These are phyloP conservation scores for Pararge aegeria DNA, from an alignment of 1,140 invertebrate species.

Conservation along the genomic window DNA sequence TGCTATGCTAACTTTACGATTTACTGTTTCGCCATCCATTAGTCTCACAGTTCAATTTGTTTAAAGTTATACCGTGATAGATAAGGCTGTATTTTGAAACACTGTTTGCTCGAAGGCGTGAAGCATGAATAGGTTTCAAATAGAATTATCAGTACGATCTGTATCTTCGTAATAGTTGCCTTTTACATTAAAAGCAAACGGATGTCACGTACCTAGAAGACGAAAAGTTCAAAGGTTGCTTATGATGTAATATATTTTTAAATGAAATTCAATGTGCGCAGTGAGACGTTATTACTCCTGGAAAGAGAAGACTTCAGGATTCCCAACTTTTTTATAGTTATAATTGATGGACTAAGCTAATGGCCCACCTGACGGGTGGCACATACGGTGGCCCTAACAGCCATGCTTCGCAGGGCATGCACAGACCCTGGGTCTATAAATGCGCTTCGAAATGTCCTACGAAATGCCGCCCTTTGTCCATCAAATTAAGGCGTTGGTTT, in stretches of 20 bases:
- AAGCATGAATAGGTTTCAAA: slow-evolving; percentile 17
- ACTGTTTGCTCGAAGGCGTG: slow-evolving; percentile 13
- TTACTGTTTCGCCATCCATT: slow-evolving; percentile 20
- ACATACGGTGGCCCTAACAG: no score
- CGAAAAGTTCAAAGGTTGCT: slow-evolving; percentile 8
- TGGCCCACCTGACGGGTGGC: no score
- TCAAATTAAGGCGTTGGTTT: no score
- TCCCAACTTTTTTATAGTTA: no score
- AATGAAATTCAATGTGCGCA: neutral
- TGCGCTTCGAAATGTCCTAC: no score
- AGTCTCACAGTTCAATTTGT: slow-evolving; percentile 28
- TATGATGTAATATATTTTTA: neutral
- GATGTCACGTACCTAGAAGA: slow-evolving; percentile 4
- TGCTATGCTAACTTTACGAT: slow-evolving; percentile 17
- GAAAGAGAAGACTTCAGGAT: no score
- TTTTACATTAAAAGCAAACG: slow-evolving; percentile 5
- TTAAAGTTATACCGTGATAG: slow-evolving; percentile 20
- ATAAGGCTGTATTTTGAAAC: slow-evolving; percentile 22
- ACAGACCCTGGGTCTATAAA: no score
- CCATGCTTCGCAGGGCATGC: no score
- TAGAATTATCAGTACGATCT: slow-evolving; percentile 22
- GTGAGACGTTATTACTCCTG: no score
- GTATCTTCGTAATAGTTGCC: slow-evolving; percentile 18
- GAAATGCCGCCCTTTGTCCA: no score
- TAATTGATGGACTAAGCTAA: no score